These are phyloP conservation scores for Chaetodon trifascialis DNA, from an alignment of 2,113 vertebrate genomes.

Conservation along the genomic window DNA sequence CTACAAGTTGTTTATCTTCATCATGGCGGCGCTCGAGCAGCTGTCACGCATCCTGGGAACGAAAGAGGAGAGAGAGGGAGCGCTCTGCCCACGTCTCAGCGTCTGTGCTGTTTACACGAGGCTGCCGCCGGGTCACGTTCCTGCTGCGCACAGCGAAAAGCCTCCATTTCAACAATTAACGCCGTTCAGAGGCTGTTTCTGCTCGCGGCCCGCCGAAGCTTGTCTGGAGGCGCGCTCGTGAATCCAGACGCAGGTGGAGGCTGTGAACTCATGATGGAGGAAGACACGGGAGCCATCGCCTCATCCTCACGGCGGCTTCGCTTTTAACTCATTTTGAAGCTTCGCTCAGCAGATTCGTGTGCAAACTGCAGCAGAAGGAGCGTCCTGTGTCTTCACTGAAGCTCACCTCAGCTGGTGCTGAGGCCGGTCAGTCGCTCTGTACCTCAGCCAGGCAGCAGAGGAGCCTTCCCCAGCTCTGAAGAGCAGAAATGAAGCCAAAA, in stretches of 20 bases:
- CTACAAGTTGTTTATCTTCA: slow-evolving; percentile 44
- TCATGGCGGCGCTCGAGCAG: slow-evolving; percentile 24
- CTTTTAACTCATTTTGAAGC: slow-evolving; percentile 31
- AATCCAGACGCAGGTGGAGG: not conserved
- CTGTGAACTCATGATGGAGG: not conserved
- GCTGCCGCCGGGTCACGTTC: not conserved
- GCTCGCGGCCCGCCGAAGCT: not conserved
- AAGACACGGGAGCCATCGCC: not conserved
- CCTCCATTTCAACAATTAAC: not conserved
- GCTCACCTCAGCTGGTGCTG: not conserved
- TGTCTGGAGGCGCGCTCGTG: not conserved
- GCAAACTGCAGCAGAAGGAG: not conserved
- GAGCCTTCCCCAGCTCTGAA: not conserved
- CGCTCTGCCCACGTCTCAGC: not conserved
- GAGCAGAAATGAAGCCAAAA: not conserved
- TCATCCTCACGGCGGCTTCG: not conserved
- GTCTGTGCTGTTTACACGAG: slow-evolving; percentile 7
- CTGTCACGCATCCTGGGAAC: slow-evolving; percentile 35
- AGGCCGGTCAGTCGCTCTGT: no score
- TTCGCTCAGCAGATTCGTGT: slow-evolving; percentile 5
- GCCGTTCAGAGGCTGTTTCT: not conserved
- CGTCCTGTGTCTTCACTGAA: not conserved
- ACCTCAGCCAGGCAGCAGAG: not conserved
- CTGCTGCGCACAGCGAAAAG: slow-evolving; percentile 9
- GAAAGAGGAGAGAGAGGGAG: slow-evolving; percentile 9